These are phyloP conservation scores for Sarcophaga caerulescens DNA, from an alignment of 2,888 invertebrate genomes.

Conservation along the genomic window DNA sequence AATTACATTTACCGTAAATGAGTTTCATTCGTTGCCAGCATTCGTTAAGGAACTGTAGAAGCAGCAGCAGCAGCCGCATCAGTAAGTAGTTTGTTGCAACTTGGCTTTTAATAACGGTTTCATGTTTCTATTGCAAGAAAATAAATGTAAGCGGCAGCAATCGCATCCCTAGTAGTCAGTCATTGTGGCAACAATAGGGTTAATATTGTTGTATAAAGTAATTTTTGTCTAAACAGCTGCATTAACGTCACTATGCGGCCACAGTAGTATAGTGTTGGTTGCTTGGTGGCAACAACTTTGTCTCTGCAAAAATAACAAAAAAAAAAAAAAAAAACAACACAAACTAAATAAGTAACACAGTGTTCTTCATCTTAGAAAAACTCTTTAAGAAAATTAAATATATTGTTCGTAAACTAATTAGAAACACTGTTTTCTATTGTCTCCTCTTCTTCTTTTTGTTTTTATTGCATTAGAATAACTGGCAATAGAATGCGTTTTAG, in stretches of 20 bases:
- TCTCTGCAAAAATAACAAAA: slow-evolving; percentile 27
- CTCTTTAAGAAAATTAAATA: slow-evolving; percentile 70
- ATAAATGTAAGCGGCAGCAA: neutral
- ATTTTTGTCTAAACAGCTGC: slow-evolving; percentile 56
- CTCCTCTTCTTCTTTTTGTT: neutral
- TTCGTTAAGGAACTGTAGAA: neutral
- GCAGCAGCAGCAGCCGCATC: neutral
- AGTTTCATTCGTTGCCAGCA: slow-evolving; percentile 42
- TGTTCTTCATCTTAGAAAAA: slow-evolving; percentile 38
- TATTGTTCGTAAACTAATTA: slow-evolving; percentile 70
- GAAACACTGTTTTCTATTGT: slow-evolving; percentile 48
- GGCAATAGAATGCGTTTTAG: neutral
- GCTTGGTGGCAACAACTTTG: slow-evolving; percentile 9
- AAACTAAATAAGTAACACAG: slow-evolving; percentile 20
- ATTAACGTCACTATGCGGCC: slow-evolving; percentile 37
- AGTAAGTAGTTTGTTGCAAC: slow-evolving; percentile 21
- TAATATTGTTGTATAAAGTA: slow-evolving; percentile 53
- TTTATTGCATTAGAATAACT: slow-evolving; percentile 21
- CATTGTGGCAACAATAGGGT: slow-evolving; percentile 55
- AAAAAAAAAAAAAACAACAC: slow-evolving; percentile 11
- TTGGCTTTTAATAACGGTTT: slow-evolving; percentile 38
- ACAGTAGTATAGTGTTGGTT: neutral
- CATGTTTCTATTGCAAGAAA: neutral
- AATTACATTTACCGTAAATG: slow-evolving; percentile 69
- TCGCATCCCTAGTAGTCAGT: neutral